Evolutionary conservation across 2,888 invertebrate genomes (phyloP), one percentile per base, ranked within the genome.

Genomic region (Pollenia griseotomentosa): DNA sequence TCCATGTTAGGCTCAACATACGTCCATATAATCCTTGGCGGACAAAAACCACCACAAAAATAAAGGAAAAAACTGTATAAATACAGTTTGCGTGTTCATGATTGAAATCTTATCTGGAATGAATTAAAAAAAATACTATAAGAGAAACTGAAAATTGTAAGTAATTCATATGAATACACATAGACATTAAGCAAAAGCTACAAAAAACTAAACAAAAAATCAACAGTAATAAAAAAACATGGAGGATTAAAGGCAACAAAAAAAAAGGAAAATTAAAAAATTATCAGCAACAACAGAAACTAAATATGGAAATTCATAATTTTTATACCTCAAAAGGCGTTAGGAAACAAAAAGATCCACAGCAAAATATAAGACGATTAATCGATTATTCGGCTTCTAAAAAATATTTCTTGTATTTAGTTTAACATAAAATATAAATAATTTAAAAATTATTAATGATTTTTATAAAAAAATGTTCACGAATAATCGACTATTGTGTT

Each of bases 41-140:
- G 78, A 57, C 59, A 53, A 61, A 42, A 84, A 16, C 61, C 55
- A 74, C 68, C 75, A 61, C 53, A 23, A 78, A 19, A 33, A 23
- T 23, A 74, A 74, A 68, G 61, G 23, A 3, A 74, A 84, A 71
- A 40, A 16, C 53, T 66, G 42, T 46, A 79, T 77, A 61, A 74
- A 63, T 82, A 53, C 65, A 70, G 87, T 79, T 89, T 88, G 89
- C 89, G 89, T 89, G 89, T 87, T 44, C 68, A 83, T 86, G 89
- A 88, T 89, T 89, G 88, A 85, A 88, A 86, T 88, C 86, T 86
- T 84, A 74, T 84, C 82, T 87, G 83, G 53, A 83, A 82, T 79
- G 66, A 66, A 74, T 44, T 53, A 48, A 40, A 77, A 71, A 74
- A 73, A 74, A 65, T 70, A 85, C 57, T 70, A 48, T 55, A 80